These are phyloP conservation scores for Sinosuthora webbiana DNA, from an alignment of 2,113 vertebrate species.

Conservation along the genomic window DNA sequence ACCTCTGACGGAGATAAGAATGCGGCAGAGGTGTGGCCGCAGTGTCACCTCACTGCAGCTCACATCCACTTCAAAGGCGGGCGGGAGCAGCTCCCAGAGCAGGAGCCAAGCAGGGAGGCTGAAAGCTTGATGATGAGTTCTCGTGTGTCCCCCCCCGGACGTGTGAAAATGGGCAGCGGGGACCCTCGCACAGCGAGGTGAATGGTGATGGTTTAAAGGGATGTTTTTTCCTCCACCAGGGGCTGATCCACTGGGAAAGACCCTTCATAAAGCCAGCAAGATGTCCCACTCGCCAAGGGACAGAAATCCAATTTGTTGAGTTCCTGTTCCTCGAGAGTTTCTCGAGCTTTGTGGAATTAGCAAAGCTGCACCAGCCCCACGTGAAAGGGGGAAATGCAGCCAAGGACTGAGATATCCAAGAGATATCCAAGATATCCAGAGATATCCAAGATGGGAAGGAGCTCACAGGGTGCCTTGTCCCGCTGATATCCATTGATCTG, in stretches of 20 bases:
- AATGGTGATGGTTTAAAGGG: background rate
- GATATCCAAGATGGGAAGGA: background rate
- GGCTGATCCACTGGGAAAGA: background rate
- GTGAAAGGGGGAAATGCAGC: background rate
- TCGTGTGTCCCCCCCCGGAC: background rate
- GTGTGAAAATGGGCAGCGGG: background rate
- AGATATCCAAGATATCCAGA: background rate
- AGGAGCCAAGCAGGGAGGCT: background rate
- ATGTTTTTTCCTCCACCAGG: background rate
- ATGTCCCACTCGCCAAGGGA: accelerated
- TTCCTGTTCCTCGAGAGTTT: too few relatives aligned
- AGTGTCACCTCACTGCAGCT: constrained; percentile 49
- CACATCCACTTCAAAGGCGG: constrained; percentile 74
- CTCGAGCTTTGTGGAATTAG: too few relatives aligned
- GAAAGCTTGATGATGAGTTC: constrained; percentile 15
- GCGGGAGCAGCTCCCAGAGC: background rate
- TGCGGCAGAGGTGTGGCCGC: constrained; percentile 54
- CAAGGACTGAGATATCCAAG: background rate
- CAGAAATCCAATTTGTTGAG: too few relatives aligned
- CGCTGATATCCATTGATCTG: accelerated
- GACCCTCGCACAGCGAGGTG: background rate
- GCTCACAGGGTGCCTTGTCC: background rate
- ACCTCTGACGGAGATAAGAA: constrained; percentile 71
- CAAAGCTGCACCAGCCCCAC: background rate
- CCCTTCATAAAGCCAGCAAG: background rate